A percentile compares a stretch with the other conserved stretches of the same genome.
phyloP scores from a whole-genome alignment of 2,797 vertebrate species.

The Darevskia nairensis region DNA sequence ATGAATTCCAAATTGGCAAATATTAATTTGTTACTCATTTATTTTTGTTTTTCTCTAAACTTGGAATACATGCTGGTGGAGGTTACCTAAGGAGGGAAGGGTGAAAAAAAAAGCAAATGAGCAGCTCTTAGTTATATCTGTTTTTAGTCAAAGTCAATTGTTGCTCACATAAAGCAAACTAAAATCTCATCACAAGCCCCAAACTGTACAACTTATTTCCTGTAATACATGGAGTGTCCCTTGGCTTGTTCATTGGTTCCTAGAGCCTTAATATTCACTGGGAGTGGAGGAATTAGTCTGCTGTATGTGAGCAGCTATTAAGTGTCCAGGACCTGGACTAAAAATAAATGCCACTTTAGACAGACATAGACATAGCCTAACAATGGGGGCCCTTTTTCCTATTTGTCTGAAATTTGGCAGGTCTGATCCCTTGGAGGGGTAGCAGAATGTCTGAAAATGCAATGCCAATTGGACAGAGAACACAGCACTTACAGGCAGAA shows the following conservation, averaged over 20 bases:
- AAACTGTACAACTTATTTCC: not conserved
- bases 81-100: too few species aligned
- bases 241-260: not conserved
- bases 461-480: not conserved
- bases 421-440: not conserved
- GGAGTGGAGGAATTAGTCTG: not conserved
- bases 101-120: too few species aligned
- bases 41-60: too few species aligned
- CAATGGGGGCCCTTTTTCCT: not conserved
- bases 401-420: slow-evolving; percentile 3
- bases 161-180: not conserved
- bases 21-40: too few species aligned
- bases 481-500: not conserved
- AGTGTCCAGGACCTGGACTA: not conserved
- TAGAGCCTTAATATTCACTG: not conserved
- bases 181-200: not conserved
- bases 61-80: too few species aligned
- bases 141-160: not conserved
- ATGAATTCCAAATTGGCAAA: too few species aligned
- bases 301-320: not conserved
- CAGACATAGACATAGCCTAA: not conserved
- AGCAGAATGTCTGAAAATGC: not conserved
- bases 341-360: not conserved
- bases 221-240: not conserved
- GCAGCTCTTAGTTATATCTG: not conserved